Evolutionary conservation across 2,113 vertebrate species (phyloP), one percentile per base, ranked within the genome.

Genomic region (Columba livia): DNA sequence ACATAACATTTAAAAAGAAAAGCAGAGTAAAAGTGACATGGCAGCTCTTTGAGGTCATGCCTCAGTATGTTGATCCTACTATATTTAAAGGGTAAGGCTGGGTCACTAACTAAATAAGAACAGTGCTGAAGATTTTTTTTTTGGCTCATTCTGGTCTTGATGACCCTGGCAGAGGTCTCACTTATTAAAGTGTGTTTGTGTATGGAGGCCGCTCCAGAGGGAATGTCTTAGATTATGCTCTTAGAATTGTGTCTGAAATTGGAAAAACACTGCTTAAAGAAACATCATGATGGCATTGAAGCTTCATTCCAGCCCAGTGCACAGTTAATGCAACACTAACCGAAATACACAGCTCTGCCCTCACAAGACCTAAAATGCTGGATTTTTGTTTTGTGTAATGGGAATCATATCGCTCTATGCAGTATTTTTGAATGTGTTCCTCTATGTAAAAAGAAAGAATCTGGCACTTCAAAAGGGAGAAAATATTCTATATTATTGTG

Each of bases 121-220:
- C 72, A 57, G 83, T 44, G 40, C 85, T 4, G 79, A 95, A 84
- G 88, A 90, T 79, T 90, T 94, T 94, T 92, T 92, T 47, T 90
- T 90, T 53, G 90, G n/a, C 92, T 97, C 95, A 88, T 98, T 97
- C 95, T 71, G 24, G 96, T 96, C 96, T 51, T 90, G 93, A 90
- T 97, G 98, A 98, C 96, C 97, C 94, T 9, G 5, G 93, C 87
- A 97, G 91, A 97, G 96, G 97, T 96, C 94, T 90, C 93, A 96
- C 95, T 97, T 97, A 97, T 95, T 97, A 97, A 97, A 98, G 89
- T 96, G 93, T 97, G 94, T 97, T 97, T 98, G 82, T 97, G 88
- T 96, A 96, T 77, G 75, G 85, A 97, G 58, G 74, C 92, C 95
- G 94, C 74, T 98, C 98, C 95, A 94, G 72, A 60, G 96, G 96